phyloP scores from a whole-genome alignment of 2,888 invertebrate genomes.

The Acleris sparsana region DNA sequence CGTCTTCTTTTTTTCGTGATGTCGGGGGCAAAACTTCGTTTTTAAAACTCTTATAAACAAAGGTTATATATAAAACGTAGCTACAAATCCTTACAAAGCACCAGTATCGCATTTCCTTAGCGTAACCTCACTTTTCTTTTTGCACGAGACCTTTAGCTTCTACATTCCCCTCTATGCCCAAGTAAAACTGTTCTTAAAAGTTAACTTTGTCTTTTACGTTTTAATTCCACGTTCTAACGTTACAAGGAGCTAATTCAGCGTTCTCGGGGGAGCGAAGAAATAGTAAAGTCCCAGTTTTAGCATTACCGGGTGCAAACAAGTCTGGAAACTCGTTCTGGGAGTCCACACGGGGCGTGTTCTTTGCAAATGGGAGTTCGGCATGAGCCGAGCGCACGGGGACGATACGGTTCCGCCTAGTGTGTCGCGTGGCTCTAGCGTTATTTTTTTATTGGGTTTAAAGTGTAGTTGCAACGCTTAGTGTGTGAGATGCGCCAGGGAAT shows the following conservation, averaged over 20 bases:
- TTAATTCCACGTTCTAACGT: slow-evolving; percentile 31
- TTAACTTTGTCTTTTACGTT: slow-evolving; percentile 25
- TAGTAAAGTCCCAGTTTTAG: slow-evolving; percentile 61
- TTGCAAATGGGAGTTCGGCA: slow-evolving; percentile 68
- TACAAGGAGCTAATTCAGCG: slow-evolving; percentile 56
- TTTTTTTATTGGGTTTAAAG: slow-evolving; percentile 5
- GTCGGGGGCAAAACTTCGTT: no score
- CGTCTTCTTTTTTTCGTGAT: no score
- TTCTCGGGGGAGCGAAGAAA: slow-evolving; percentile 56
- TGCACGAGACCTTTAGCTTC: no score
- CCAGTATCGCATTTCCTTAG: no score
- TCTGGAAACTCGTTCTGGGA: slow-evolving; percentile 62
- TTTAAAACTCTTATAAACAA: no score
- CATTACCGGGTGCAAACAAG: slow-evolving; percentile 69
- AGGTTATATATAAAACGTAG: no score
- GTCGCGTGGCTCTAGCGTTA: background rate
- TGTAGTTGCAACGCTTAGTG: background rate
- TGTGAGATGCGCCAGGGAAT: background rate
- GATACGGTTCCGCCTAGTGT: slow-evolving; percentile 41
- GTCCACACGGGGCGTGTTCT: slow-evolving; percentile 70
- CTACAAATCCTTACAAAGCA: no score
- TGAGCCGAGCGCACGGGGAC: slow-evolving; percentile 46
- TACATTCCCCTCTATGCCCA: slow-evolving; percentile 9
- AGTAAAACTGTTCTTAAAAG: slow-evolving; percentile 18
- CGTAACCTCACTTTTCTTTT: no score